Conservation (phyloP, 2,113 vertebrate species). For the Picathartes gymnocephalus region DNA sequence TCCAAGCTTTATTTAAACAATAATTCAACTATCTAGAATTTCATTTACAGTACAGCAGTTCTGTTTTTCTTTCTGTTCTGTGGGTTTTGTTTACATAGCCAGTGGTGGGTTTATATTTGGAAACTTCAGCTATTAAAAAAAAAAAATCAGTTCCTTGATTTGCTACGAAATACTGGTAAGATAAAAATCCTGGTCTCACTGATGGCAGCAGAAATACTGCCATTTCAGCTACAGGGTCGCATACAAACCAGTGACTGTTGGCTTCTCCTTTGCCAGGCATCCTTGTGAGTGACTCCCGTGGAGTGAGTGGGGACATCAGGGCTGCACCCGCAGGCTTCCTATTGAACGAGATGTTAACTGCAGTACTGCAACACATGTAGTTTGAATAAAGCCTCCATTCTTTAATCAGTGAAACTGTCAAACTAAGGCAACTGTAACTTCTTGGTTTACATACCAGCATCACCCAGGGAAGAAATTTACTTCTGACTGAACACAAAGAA, state of each 20-base stretch:
- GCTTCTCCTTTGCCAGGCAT: neutral
- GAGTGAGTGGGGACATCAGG: neutral
- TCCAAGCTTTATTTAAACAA: slow-evolving; percentile 6
- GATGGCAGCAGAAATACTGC: neutral
- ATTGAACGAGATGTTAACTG: neutral
- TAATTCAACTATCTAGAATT: neutral
- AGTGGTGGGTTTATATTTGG: neutral
- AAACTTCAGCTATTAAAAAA: neutral
- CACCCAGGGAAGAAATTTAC: slow-evolving; percentile 56
- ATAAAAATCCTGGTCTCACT: neutral
- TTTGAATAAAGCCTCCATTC: slow-evolving; percentile 50
- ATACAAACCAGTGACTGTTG: neutral
- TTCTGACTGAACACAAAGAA: slow-evolving; percentile 50
- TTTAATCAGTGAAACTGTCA: slow-evolving; percentile 64
- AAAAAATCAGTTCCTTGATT: neutral
- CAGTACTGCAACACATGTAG: neutral
- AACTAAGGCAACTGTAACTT: slow-evolving; percentile 48
- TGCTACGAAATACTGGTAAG: neutral
- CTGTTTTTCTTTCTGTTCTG: neutral
- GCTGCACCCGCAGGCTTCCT: neutral
- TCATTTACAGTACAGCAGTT: neutral
- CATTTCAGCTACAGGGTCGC: neutral
- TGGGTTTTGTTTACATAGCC: neutral
- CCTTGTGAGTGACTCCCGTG: neutral
- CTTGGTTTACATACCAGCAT: slow-evolving; percentile 63